These are phyloP conservation scores for Parotia lawesii DNA, from an alignment of 2,113 vertebrate genomes.

Conservation along the genomic window DNA sequence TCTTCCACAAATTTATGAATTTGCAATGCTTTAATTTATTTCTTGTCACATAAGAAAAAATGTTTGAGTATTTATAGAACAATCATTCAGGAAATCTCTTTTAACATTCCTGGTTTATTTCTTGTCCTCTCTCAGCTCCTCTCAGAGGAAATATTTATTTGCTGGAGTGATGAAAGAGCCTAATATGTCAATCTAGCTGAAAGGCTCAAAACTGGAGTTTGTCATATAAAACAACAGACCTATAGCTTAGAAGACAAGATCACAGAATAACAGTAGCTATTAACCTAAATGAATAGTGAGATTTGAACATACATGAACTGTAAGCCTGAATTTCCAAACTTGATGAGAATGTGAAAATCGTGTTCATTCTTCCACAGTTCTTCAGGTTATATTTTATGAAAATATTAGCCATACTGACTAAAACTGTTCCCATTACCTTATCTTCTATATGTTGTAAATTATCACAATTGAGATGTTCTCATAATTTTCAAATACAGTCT, in stretches of 20 bases:
- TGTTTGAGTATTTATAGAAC: constrained; percentile 35
- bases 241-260: not conserved
- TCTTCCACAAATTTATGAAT: constrained; percentile 9
- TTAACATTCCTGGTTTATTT: constrained; percentile 9
- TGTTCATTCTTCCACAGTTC: not conserved
- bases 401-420: not conserved
- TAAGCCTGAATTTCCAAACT: not conserved
- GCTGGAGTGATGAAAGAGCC: not conserved
- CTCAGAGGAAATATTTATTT: not conserved
- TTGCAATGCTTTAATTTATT: constrained; percentile 37
- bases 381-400: not conserved
- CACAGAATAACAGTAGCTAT: not conserved
- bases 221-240: not conserved
- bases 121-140: not conserved
- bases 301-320: not conserved
- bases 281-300: not conserved
- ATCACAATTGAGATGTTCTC: not conserved
- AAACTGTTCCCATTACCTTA: not conserved
- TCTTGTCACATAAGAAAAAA: constrained; percentile 57
- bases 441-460: not conserved
- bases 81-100: constrained; percentile 25
- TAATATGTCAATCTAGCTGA: not conserved
- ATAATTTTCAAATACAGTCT: not conserved
- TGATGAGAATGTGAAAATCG: not conserved
- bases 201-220: not conserved